Evolutionary conservation across 2,797 vertebrate genomes (phyloP).

Genomic region (Acanthurus tractus): DNA sequence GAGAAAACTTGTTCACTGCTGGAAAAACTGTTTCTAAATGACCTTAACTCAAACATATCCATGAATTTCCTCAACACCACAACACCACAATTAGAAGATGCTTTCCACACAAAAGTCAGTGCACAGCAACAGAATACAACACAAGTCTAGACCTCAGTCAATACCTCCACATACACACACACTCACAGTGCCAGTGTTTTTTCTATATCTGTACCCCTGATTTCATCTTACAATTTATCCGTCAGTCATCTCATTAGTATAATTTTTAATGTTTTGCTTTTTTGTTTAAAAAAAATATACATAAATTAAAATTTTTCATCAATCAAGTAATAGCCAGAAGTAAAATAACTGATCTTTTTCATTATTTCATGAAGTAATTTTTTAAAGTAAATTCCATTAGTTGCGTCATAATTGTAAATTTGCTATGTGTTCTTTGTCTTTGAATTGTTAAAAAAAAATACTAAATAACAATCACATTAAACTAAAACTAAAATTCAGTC

Average conservation of each 20-base stretch:
- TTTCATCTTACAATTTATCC: neutral
- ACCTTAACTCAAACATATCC: neutral
- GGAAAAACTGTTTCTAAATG: conserved; percentile 4
- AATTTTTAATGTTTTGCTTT: neutral
- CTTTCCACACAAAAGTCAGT: neutral
- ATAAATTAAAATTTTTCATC: neutral
- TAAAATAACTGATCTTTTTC: too few species aligned
- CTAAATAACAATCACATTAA: too few species aligned
- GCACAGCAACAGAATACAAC: neutral
- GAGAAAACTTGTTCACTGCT: neutral
- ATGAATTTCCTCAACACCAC: neutral
- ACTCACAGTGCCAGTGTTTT: neutral
- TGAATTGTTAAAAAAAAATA: too few species aligned
- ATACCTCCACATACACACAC: neutral
- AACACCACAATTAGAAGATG: neutral
- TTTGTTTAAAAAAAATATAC: neutral
- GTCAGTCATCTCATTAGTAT: neutral
- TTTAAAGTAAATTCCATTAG: too few species aligned
- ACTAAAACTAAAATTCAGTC: too few species aligned
- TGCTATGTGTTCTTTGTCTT: too few species aligned
- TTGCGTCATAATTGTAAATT: too few species aligned
- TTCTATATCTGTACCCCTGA: neutral
- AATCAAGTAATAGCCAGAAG: neutral
- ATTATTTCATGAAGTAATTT: too few species aligned
- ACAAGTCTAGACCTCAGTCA: neutral